Conservation (phyloP, 1,140 invertebrate species). For the Drosophila cardini region DNA sequence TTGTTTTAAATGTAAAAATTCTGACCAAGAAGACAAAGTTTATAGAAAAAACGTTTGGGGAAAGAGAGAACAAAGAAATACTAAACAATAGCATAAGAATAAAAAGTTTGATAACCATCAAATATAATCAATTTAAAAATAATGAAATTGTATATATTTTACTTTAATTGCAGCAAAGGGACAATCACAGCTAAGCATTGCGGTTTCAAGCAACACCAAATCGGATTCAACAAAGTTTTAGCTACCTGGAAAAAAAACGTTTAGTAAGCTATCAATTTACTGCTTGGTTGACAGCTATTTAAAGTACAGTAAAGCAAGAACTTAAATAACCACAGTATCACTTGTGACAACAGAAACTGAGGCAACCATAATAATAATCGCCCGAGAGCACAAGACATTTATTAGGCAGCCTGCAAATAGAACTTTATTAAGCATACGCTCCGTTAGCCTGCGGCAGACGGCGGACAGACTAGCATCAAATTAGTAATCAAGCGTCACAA, state of each 20-base stretch:
- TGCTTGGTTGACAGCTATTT: constrained; percentile 17
- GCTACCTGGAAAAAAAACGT: constrained; percentile 4
- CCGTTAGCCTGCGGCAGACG: constrained; percentile 23
- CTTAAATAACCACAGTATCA: constrained; percentile 20
- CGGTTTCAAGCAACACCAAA: constrained; percentile 39
- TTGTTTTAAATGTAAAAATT: constrained; percentile 69
- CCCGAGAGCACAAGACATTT: constrained; percentile 49
- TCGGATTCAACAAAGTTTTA: constrained; percentile 35
- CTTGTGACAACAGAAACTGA: constrained; percentile 36
- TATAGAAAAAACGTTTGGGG: background rate
- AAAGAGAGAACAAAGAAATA: background rate
- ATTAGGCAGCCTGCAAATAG: constrained; percentile 56
- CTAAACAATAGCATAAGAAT: constrained; percentile 4
- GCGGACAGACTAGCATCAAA: constrained; percentile 52
- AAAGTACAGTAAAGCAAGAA: constrained; percentile 9
- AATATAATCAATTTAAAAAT: constrained; percentile 6
- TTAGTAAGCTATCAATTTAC: constrained; percentile 5
- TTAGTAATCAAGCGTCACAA: constrained; percentile 73
- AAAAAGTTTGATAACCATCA: background rate
- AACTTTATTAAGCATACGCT: constrained; percentile 71
- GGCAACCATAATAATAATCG: constrained; percentile 45
- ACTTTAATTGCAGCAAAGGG: constrained; percentile 35
- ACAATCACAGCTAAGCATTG: constrained; percentile 47
- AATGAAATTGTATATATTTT: background rate
- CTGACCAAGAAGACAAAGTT: constrained; percentile 39